Conservation (phyloP, 2,797 vertebrate species). For the Heliangelus exortis region DNA sequence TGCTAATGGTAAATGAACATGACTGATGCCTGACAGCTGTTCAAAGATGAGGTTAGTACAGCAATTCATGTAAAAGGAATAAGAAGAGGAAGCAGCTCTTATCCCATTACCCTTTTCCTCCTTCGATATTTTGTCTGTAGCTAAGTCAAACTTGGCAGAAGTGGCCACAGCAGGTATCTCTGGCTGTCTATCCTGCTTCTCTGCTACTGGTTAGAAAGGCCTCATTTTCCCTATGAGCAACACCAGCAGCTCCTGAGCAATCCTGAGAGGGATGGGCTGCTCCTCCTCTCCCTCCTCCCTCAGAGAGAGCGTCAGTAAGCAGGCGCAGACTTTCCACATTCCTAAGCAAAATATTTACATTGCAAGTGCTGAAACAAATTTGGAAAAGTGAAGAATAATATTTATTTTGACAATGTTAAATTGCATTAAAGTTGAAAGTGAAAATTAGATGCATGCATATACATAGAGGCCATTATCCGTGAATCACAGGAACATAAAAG, state of each 20-base stretch:
- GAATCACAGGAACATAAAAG: conserved; percentile 52
- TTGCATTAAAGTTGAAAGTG: conserved; percentile 44
- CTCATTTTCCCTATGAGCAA: neutral
- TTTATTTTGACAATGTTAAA: conserved; percentile 63
- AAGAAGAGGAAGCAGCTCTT: neutral
- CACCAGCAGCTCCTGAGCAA: accelerated
- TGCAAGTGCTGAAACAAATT: conserved; percentile 22
- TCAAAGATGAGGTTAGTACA: neutral
- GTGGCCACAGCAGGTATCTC: neutral
- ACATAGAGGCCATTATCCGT: conserved; percentile 8
- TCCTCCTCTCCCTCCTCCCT: neutral
- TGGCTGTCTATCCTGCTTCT: neutral
- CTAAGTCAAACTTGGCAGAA: neutral
- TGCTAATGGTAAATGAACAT: neutral
- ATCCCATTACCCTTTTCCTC: neutral
- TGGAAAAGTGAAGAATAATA: conserved; percentile 56
- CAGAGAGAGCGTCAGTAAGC: neutral
- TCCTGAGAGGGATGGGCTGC: neutral
- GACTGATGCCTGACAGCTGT: neutral
- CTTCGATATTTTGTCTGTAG: neutral
- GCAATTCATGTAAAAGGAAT: neutral
- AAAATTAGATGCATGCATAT: conserved; percentile 55
- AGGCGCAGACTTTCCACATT: conserved; percentile 26
- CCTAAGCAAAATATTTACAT: conserved; percentile 63
- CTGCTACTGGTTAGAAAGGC: neutral